Percentiles rank a stretch among this genome's conserved stretches.
phyloP scores from a whole-genome alignment of 2,113 vertebrate genomes.

The Bos javanicus region DNA sequence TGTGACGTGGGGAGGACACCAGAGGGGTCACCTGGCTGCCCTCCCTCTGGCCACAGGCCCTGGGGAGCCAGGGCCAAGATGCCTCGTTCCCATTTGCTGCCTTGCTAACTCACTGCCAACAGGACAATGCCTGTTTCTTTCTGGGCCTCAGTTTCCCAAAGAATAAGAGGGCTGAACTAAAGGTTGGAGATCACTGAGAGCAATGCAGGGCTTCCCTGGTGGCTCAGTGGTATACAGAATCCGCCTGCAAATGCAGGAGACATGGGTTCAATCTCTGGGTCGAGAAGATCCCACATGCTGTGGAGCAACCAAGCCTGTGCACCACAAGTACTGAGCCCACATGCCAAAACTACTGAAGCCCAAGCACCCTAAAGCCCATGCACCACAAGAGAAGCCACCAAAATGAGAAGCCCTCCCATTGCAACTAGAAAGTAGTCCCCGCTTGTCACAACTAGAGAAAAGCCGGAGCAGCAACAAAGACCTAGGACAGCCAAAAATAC shows the following conservation, averaged over 20 bases:
- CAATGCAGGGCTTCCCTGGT: not conserved
- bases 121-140: not conserved
- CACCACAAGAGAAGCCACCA: not conserved
- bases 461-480: not conserved
- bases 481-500: not conserved
- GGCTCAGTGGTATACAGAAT: not conserved
- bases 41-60: not conserved
- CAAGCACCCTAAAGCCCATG: not conserved
- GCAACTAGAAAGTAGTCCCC: not conserved
- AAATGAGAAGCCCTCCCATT: not conserved
- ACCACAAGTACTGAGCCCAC: not conserved
- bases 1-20: accelerated
- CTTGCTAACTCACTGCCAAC: not conserved
- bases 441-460: not conserved
- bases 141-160: not conserved
- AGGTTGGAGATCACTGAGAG: not conserved
- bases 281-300: not conserved
- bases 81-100: not conserved
- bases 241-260: not conserved
- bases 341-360: not conserved
- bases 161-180: not conserved
- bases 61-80: not conserved
- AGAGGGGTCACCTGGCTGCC: not conserved
- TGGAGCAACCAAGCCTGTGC: not conserved
- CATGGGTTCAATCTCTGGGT: not conserved